phyloP scores from a whole-genome alignment of 2,888 invertebrate genomes.

The Sesia bembeciformis region DNA sequence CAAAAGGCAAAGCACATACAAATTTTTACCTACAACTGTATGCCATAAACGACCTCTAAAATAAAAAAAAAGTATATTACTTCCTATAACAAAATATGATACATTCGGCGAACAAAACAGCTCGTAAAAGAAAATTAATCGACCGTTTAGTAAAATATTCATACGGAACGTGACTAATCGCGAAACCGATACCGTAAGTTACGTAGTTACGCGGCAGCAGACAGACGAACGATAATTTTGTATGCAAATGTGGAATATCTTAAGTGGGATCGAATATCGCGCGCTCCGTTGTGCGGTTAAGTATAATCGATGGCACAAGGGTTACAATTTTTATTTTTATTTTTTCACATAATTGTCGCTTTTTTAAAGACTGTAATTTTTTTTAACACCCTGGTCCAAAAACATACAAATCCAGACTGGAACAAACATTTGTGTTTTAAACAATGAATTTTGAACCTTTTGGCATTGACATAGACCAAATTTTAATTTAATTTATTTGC shows the following conservation, averaged over 20 bases:
- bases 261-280: constrained; percentile 55
- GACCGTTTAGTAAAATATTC: constrained; percentile 20
- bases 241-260: constrained; percentile 63
- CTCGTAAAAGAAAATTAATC: constrained; percentile 33
- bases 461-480: no score
- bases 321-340: neutral
- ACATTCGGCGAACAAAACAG: constrained; percentile 9
- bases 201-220: constrained; percentile 18
- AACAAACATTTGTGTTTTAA: no score
- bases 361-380: no score
- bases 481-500: no score
- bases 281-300: constrained; percentile 24
- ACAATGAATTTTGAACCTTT: no score
- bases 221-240: constrained; percentile 43
- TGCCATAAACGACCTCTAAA: no score
- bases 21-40: neutral
- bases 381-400: no score
- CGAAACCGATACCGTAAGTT: constrained; percentile 29
- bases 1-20: no score
- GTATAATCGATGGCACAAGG: constrained; percentile 25
- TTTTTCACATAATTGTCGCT: no score
- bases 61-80: no score
- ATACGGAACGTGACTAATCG: constrained; percentile 17
- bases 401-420: no score
- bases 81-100: neutral